phyloP scores from a whole-genome alignment of 2,888 invertebrate species.

The Agrotis clavis region DNA sequence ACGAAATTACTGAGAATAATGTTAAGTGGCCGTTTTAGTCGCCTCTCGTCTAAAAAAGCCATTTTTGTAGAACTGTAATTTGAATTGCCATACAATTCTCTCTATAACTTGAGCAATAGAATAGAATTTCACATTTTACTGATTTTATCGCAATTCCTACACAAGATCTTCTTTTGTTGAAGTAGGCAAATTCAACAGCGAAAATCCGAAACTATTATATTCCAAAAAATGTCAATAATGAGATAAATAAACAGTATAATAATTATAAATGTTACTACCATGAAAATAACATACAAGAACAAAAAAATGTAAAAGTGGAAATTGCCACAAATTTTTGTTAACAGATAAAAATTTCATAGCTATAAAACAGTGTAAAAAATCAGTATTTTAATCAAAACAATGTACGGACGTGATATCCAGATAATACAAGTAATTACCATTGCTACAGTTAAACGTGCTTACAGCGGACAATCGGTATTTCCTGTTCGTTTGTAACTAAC shows the following conservation, averaged over 20 bases:
- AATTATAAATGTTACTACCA: not conserved
- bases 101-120: too few relatives aligned
- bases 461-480: conserved; percentile 55
- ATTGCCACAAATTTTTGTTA: not conserved
- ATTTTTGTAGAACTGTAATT: too few relatives aligned
- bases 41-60: too few relatives aligned
- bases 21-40: too few relatives aligned
- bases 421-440: conserved; percentile 54
- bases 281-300: not conserved
- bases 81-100: too few relatives aligned
- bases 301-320: not conserved
- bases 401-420: conserved; percentile 63
- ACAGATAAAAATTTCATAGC: conserved; percentile 2
- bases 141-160: too few relatives aligned
- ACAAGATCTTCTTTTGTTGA: not conserved
- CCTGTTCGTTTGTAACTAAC: conserved; percentile 54
- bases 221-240: not conserved
- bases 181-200: not conserved
- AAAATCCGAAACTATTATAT: not conserved
- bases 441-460: conserved; percentile 42
- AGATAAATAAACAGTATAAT: not conserved
- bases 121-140: too few relatives aligned
- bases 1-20: too few relatives aligned
- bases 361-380: not conserved
- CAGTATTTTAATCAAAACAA: conserved; percentile 43